Evolutionary conservation across 2,888 invertebrate species (phyloP).

Genomic region (Chloromyia formosa): DNA sequence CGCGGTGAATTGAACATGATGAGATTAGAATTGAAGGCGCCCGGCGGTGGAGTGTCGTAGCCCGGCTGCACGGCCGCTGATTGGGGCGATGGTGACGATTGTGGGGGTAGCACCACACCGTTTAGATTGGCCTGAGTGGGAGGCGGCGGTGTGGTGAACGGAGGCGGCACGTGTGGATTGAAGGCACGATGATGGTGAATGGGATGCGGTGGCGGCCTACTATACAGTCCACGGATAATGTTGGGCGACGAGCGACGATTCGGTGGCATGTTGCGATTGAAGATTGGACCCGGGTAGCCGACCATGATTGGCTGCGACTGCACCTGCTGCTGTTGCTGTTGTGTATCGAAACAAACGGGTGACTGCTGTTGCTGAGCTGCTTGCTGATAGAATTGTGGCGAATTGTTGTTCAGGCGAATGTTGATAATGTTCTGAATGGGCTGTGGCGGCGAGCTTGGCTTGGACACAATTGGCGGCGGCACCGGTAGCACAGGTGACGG

Average conservation of each 20-base stretch:
- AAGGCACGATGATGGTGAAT: slow-evolving; percentile 21
- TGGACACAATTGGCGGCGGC: background rate
- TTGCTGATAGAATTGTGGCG: slow-evolving; percentile 36
- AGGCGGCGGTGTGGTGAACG: background rate
- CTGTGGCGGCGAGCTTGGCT: slow-evolving; percentile 48
- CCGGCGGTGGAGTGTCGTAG: background rate
- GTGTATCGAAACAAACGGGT: background rate
- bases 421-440: slow-evolving; percentile 50
- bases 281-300: slow-evolving; percentile 25
- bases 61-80: background rate
- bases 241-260: slow-evolving; percentile 51
- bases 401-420: slow-evolving; percentile 46
- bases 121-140: background rate
- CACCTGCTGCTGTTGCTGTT: background rate
- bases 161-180: slow-evolving; percentile 34
- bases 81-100: too few relatives aligned
- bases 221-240: slow-evolving; percentile 54
- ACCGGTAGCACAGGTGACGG: background rate
- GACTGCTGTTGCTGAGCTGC: slow-evolving; percentile 44
- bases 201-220: slow-evolving; percentile 53
- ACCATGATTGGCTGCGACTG: slow-evolving; percentile 47
- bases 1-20: background rate
- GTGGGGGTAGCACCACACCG: too few relatives aligned
- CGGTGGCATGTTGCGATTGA: background rate
- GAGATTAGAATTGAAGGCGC: slow-evolving; percentile 3